These are phyloP conservation scores for Melinaea menophilus DNA, from an alignment of 2,888 invertebrate genomes.

Conservation along the genomic window DNA sequence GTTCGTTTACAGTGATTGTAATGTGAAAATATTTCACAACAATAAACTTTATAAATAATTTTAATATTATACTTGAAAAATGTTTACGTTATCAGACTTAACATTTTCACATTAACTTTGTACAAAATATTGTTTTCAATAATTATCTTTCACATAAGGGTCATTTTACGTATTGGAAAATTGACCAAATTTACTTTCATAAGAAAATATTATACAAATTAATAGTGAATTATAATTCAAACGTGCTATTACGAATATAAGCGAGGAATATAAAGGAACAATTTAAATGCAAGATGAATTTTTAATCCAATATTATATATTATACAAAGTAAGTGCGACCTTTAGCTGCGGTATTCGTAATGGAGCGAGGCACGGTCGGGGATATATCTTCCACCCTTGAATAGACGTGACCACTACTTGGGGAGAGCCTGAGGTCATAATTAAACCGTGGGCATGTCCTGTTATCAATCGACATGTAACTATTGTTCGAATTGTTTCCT, in stretches of 20 bases:
- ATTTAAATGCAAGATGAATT: constrained; percentile 29
- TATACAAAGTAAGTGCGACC: constrained; percentile 73
- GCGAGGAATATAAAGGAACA: constrained; percentile 29
- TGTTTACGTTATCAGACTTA: constrained; percentile 66
- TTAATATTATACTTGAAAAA: constrained; percentile 52
- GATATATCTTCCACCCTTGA: constrained; percentile 75
- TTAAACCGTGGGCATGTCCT: constrained; percentile 75
- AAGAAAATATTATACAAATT: constrained; percentile 18
- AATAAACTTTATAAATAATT: constrained; percentile 49
- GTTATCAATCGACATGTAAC: constrained; percentile 82
- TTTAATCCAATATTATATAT: constrained; percentile 36
- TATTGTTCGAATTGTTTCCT: constrained; percentile 81
- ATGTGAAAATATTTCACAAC: constrained; percentile 50
- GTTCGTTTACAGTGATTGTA: constrained; percentile 68
- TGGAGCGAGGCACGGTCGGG: constrained; percentile 63
- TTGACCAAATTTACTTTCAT: constrained; percentile 51
- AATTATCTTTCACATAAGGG: constrained; percentile 31
- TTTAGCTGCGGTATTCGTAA: constrained; percentile 59
- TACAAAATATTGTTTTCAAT: constrained; percentile 64
- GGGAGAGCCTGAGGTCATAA: constrained; percentile 75
- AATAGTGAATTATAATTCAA: constrained; percentile 21
- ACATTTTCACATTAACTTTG: constrained; percentile 64
- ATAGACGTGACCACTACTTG: constrained; percentile 74
- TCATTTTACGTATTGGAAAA: constrained; percentile 67
- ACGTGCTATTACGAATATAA: constrained; percentile 24